Conservation (phyloP, 1,140 invertebrate genomes). For the Cydia strobilella region DNA sequence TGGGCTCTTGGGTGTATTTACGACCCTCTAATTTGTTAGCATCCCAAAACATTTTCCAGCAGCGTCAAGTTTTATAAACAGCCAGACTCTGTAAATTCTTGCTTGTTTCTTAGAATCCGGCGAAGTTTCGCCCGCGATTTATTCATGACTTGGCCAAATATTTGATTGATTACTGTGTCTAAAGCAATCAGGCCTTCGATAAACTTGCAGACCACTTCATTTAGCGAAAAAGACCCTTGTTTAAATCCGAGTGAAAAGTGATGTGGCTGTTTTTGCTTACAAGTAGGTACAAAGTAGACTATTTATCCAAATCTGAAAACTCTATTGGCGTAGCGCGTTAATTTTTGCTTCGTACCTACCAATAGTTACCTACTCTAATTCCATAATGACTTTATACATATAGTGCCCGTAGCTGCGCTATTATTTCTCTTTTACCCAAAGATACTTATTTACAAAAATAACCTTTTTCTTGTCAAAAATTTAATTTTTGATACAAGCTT, state of each 20-base stretch:
- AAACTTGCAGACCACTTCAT: constrained; percentile 68
- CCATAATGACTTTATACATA: no score
- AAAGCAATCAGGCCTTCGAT: constrained; percentile 59
- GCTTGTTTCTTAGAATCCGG: constrained; percentile 39
- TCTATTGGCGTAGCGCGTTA: neutral
- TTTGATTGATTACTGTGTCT: constrained; percentile 71
- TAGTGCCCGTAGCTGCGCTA: no score
- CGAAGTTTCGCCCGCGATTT: constrained; percentile 52
- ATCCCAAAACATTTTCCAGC: constrained; percentile 9
- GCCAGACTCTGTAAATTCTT: constrained; percentile 30
- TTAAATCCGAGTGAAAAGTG: constrained; percentile 55
- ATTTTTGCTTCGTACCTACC: neutral
- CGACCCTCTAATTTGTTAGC: constrained; percentile 10
- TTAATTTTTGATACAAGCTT: no score
- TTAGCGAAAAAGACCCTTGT: constrained; percentile 61
- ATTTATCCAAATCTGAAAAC: neutral
- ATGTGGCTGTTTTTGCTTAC: constrained; percentile 51
- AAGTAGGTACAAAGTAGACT: constrained; percentile 1
- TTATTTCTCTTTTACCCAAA: no score
- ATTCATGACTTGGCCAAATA: constrained; percentile 70
- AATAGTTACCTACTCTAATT: no score
- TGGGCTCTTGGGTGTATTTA: constrained; percentile 6
- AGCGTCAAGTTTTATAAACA: constrained; percentile 11
- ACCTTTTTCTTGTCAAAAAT: no score
- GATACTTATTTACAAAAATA: no score